Percentiles rank a stretch among this genome's conserved stretches.
Conservation (phyloP, 2,113 vertebrate genomes). For the Melanerpes formicivorus region DNA sequence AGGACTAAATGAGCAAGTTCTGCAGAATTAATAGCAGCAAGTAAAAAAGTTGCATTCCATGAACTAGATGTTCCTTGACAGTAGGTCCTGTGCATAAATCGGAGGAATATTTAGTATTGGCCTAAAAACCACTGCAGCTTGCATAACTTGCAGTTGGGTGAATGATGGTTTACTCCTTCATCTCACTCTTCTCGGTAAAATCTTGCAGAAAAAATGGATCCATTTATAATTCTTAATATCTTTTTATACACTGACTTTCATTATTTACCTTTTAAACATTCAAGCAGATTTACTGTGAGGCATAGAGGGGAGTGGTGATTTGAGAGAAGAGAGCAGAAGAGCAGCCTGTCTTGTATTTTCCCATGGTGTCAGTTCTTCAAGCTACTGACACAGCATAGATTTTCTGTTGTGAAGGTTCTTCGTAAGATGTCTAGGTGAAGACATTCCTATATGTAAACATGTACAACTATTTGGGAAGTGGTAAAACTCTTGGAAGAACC, state of each 20-base stretch:
- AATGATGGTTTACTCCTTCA: not conserved
- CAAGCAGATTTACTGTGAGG: not conserved
- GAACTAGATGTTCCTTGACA: not conserved
- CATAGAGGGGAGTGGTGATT: not conserved
- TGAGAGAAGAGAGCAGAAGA: not conserved
- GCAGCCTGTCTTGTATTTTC: not conserved
- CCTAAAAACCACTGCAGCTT: not conserved
- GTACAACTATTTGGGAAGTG: not conserved
- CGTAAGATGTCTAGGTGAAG: not conserved
- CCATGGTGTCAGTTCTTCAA: not conserved
- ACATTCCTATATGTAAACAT: not conserved
- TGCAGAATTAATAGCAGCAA: constrained; percentile 17
- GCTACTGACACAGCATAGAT: not conserved
- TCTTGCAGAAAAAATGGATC: not conserved
- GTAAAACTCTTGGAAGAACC: not conserved
- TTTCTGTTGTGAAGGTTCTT: not conserved
- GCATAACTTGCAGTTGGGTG: not conserved
- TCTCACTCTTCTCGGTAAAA: not conserved
- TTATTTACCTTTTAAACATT: not conserved
- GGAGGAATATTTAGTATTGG: not conserved
- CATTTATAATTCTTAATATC: not conserved
- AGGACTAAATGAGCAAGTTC: constrained; percentile 2
- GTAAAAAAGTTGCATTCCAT: not conserved
- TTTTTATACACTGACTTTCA: not conserved
- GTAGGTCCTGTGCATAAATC: not conserved